These are phyloP conservation scores for Falco punctatus DNA, from an alignment of 2,113 vertebrate species.

Conservation along the genomic window DNA sequence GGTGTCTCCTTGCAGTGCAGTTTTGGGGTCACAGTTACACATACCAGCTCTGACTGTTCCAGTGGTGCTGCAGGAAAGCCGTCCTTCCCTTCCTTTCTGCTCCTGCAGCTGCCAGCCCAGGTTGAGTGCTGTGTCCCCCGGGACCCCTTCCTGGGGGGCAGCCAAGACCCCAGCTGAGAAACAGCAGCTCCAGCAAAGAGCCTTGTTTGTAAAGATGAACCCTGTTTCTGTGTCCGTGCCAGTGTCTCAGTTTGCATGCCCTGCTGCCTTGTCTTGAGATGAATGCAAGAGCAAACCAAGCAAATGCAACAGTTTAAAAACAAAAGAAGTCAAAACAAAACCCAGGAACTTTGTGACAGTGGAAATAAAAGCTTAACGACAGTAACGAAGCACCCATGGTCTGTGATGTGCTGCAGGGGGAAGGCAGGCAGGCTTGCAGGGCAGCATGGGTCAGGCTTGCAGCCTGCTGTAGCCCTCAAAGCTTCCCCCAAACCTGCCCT, in stretches of 20 bases:
- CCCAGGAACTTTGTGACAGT: conserved; percentile 60
- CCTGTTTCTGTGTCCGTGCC: conserved; percentile 48
- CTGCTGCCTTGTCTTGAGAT: conserved; percentile 64
- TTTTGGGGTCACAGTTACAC: not conserved
- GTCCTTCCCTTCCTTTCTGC: not conserved
- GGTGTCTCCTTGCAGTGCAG: not conserved
- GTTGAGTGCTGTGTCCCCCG: not conserved
- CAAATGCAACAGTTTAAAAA: not conserved
- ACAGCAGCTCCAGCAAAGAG: conserved; percentile 38
- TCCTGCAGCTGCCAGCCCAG: not conserved
- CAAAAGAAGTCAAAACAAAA: not conserved
- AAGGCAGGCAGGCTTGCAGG: not conserved
- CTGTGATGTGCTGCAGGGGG: not conserved
- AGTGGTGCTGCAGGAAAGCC: not conserved
- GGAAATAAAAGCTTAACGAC: conserved; percentile 65
- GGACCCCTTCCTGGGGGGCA: not conserved
- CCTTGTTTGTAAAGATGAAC: conserved; percentile 31
- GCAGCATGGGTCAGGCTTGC: not conserved
- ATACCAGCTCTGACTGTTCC: not conserved
- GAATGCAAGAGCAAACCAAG: conserved; percentile 65
- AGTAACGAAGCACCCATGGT: not conserved
- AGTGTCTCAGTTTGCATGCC: conserved; percentile 59
- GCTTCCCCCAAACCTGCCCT: not conserved
- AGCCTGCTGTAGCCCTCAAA: not conserved
- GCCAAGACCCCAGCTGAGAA: not conserved